Conservation (phyloP, 2,888 invertebrate genomes). For the Peribatodes rhomboidaria region DNA sequence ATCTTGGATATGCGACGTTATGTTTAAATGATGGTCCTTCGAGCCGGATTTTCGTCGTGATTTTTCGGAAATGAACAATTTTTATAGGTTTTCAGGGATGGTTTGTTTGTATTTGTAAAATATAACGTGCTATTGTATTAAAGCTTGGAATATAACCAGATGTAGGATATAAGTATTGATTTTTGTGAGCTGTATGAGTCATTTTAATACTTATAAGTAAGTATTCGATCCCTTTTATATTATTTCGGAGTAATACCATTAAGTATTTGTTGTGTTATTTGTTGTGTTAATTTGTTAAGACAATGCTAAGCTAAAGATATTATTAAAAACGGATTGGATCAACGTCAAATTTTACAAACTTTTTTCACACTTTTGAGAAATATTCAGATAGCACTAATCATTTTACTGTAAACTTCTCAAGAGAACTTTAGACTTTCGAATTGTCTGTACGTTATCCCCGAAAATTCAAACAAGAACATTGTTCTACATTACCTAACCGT, state of each 20-base stretch:
- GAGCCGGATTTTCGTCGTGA: slow-evolving; percentile 35
- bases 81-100: slow-evolving; percentile 19
- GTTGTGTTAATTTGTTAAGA: background rate
- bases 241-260: too few species aligned
- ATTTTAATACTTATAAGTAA: too few species aligned
- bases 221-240: too few species aligned
- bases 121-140: background rate
- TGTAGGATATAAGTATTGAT: background rate
- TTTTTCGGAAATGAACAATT: slow-evolving; percentile 33
- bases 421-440: too few species aligned
- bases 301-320: too few species aligned
- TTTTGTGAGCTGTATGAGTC: background rate
- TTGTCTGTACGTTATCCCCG: background rate
- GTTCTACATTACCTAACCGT: background rate
- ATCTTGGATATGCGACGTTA: slow-evolving; percentile 41
- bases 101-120: slow-evolving; percentile 7
- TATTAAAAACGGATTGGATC: too few species aligned
- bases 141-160: background rate
- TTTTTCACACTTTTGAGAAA: too few species aligned
- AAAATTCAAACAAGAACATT: background rate
- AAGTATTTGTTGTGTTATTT: too few species aligned
- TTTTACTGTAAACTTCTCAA: too few species aligned
- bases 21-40: slow-evolving; percentile 41
- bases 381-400: too few species aligned
- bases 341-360: too few species aligned